Base-by-base conservation (phyloP, 2,797 vertebrate species). In the Thamnophis elegans region DNA sequence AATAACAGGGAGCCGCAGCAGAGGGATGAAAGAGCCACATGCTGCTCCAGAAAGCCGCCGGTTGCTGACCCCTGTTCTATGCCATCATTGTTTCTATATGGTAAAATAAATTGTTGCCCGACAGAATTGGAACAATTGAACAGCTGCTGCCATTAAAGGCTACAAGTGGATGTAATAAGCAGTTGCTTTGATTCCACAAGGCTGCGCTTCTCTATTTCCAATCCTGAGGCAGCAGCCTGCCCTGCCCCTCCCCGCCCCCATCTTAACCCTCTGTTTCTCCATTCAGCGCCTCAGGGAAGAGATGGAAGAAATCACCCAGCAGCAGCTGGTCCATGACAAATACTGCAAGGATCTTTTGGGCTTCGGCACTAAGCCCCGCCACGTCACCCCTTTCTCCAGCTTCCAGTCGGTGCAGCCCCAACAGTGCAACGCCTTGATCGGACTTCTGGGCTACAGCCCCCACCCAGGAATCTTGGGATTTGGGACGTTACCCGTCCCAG, bases 221-320 rank as follows among this genome's bases (percentile, higher is more conserved):
- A 1, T 85, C 55, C 32, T n/a, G 18, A 47, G 36, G 20, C 22
- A 11, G 2, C 1, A 12, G 20, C 86, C 53, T 56, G 4, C n/a
- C 5, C 2, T 1, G 10, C 4, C 12, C 0, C 7, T 0, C 9
- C 16, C 6, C 11, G 0, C 18, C 1, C 22, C 8, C 12, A 28
- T 20, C 14, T 85, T 8, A 89, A 6, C 25, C 1, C 1, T 12
- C 36, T 54, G 14, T 25, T 92, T 87, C 6, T 47, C 20, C 36
- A 16, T 51, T 7, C 94, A 99, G 99, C 99, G 99, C 85, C 98
- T 99, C 97, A 98, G 99, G 51, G 99, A 99, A 96, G 99, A 99
- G 94, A 99, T 99, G 99, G 99, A 99, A 94, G 99, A 99, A 95
- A 99, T 99, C 96, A 99, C 99, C 0, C 99, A 99, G 97, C 99